Evolutionary conservation across 2,888 invertebrate genomes (phyloP).

Genomic region (Drosophila lutescens): DNA sequence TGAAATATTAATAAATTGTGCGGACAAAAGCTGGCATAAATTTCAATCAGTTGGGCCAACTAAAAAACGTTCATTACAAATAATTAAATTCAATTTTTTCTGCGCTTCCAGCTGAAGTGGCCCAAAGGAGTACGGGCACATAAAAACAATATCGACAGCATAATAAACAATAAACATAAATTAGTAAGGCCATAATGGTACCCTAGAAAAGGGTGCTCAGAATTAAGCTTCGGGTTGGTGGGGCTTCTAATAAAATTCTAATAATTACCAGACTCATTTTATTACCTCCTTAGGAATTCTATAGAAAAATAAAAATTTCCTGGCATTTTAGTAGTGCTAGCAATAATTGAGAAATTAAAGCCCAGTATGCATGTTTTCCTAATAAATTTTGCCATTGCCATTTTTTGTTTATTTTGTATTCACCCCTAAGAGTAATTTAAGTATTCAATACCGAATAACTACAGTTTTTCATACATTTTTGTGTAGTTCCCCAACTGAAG

Average conservation of each 20-base stretch:
- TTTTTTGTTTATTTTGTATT: not conserved
- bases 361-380: not conserved
- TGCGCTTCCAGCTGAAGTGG: constrained; percentile 49
- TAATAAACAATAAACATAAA: constrained; percentile 75
- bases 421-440: not conserved
- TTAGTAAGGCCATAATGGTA: constrained; percentile 54
- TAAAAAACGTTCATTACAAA: constrained; percentile 59
- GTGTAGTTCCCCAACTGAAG: not conserved
- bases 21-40: constrained; percentile 62
- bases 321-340: not conserved
- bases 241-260: not conserved
- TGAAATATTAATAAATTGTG: constrained; percentile 34
- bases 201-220: constrained; percentile 7
- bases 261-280: not conserved
- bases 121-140: constrained; percentile 31
- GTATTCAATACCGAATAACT: not conserved
- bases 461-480: constrained; percentile 4
- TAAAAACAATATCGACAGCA: constrained; percentile 55
- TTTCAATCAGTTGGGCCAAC: constrained; percentile 68
- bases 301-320: not conserved
- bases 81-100: constrained; percentile 52
- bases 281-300: not conserved
- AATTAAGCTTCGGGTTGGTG: not conserved
- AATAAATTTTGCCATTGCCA: not conserved
- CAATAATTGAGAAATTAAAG: no score